Evolutionary conservation across 2,797 vertebrate species (phyloP).

Genomic region (Lophius americanus): DNA sequence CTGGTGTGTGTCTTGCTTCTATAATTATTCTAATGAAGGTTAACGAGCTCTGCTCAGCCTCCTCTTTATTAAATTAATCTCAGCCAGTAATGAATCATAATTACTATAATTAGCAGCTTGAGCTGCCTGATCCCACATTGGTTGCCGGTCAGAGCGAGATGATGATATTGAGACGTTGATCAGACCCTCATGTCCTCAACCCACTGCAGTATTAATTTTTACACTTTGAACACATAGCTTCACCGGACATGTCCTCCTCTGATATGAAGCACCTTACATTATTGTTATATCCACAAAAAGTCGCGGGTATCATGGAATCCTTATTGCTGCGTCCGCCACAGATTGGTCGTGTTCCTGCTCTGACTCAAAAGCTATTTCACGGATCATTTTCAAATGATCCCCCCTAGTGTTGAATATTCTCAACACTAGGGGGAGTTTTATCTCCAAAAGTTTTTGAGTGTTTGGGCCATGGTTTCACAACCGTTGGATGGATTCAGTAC

Average conservation of each 20-base stretch:
- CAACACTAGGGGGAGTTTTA: too few species aligned
- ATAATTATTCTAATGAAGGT: constrained; percentile 95
- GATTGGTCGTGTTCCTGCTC: too few species aligned
- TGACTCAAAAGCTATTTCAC: too few species aligned
- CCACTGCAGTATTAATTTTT: neutral
- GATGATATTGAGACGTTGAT: constrained; percentile 28
- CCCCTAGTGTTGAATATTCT: too few species aligned
- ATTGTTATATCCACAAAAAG: too few species aligned
- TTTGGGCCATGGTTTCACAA: too few species aligned
- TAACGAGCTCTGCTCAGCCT: constrained; percentile 89
- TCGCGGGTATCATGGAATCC: too few species aligned
- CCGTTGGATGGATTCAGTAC: too few species aligned
- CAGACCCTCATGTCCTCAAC: constrained; percentile 15
- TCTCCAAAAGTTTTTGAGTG: too few species aligned
- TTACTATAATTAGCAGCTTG: constrained; percentile 92
- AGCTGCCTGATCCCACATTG: constrained; percentile 56
- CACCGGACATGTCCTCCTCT: neutral
- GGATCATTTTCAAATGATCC: too few species aligned
- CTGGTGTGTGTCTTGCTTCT: constrained; percentile 59
- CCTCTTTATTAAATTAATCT: constrained; percentile 96
- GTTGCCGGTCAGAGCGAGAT: constrained; percentile 41
- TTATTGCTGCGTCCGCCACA: too few species aligned
- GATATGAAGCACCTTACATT: neutral
- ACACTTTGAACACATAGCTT: neutral
- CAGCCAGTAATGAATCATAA: constrained; percentile 92